Conservation (phyloP, 2,888 invertebrate species). For the Nephrotoma appendiculata region DNA sequence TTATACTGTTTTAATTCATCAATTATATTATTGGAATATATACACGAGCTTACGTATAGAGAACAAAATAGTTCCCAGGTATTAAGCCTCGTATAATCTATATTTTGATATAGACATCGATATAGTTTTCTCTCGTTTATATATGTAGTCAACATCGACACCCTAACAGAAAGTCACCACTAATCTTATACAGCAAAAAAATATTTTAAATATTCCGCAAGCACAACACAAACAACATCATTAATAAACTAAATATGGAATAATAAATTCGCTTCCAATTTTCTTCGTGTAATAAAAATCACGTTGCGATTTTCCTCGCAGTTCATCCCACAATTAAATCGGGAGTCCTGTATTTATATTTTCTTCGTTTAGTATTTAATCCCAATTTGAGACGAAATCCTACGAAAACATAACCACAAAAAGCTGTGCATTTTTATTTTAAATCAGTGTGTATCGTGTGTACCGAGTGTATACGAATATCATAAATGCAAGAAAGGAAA, state of each 20-base stretch:
- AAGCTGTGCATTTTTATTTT: background rate
- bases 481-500: background rate
- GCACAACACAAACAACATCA: background rate
- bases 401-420: background rate
- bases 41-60: background rate
- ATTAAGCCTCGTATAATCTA: background rate
- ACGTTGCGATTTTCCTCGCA: background rate
- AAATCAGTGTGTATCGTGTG: background rate
- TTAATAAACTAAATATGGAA: background rate
- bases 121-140: background rate
- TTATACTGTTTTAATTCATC: background rate
- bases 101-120: background rate
- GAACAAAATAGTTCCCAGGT: background rate
- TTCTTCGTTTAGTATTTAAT: background rate
- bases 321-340: background rate
- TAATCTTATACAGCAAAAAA: background rate
- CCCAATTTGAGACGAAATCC: background rate
- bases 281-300: background rate
- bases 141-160: background rate
- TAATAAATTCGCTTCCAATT: background rate
- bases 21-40: background rate
- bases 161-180: background rate
- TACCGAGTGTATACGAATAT: background rate
- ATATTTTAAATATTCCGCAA: background rate
- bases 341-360: background rate